Percentiles rank a stretch among this genome's conserved stretches.
phyloP scores from a whole-genome alignment of 2,113 vertebrate species.

The Aythya baeri region DNA sequence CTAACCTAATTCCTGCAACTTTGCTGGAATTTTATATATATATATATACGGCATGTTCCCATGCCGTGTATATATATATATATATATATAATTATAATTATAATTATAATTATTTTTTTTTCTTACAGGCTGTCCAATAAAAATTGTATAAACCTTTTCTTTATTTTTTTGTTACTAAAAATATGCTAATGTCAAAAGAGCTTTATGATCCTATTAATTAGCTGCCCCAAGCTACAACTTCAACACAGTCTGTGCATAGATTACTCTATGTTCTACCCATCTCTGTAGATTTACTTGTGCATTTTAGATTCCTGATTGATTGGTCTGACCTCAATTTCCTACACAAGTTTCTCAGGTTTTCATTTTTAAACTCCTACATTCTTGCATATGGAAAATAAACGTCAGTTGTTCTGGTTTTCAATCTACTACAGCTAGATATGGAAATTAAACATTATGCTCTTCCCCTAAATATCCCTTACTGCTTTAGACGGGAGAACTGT shows the following conservation, averaged over 20 bases:
- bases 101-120: neutral
- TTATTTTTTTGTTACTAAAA: neutral
- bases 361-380: neutral
- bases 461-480: neutral
- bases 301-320: neutral
- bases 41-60: neutral
- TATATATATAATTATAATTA: no score
- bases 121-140: neutral
- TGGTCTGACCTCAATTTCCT: neutral
- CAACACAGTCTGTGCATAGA: neutral
- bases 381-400: neutral
- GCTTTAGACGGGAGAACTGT: neutral
- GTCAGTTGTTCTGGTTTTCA: neutral
- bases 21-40: neutral
- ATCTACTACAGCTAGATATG: neutral
- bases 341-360: neutral
- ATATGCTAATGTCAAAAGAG: neutral
- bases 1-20: neutral
- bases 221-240: neutral
- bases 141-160: neutral
- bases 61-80: neutral
- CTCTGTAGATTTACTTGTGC: neutral
- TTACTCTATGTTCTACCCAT: neutral
- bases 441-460: neutral
- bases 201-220: conserved; percentile 15